These are phyloP conservation scores for Chanos chanos DNA, from an alignment of 2,797 vertebrate species.

Conservation along the genomic window DNA sequence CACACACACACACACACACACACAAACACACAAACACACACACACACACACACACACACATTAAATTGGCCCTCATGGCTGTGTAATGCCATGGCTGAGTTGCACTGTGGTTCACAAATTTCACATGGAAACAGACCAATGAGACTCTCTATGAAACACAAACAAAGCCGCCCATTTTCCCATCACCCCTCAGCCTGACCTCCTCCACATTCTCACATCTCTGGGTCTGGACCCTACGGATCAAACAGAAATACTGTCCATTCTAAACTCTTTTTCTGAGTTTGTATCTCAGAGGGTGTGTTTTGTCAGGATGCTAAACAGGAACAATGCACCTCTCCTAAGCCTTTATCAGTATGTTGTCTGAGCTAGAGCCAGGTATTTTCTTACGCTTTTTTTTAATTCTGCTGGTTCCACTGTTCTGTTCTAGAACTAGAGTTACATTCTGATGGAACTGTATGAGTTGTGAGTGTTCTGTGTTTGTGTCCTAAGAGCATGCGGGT, in stretches of 20 bases:
- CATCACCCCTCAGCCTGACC: background rate
- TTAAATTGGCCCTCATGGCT: background rate
- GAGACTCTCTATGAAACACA: background rate
- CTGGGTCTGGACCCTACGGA: background rate
- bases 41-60: slow-evolving; percentile 11
- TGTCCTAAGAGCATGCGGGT: too few relatives aligned
- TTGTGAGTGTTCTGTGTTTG: background rate
- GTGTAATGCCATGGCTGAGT: slow-evolving; percentile 1
- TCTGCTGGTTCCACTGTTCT: too few relatives aligned
- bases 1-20: slow-evolving; percentile 18
- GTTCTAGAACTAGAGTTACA: too few relatives aligned
- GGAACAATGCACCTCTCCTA: too few relatives aligned
- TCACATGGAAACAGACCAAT: background rate
- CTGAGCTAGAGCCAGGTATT: too few relatives aligned
- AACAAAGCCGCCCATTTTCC: background rate
- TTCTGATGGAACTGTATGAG: background rate
- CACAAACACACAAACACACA: slow-evolving; percentile 19
- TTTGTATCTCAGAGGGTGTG: too few relatives aligned
- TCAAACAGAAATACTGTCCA: background rate
- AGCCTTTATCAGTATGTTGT: too few relatives aligned
- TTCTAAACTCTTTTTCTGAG: background rate
- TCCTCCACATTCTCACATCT: background rate
- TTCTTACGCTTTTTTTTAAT: too few relatives aligned
- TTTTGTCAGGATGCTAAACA: too few relatives aligned
- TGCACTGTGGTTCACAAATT: slow-evolving; percentile 8